These are phyloP conservation scores for Ladona fulva DNA, from an alignment of 1,140 invertebrate genomes.

Conservation along the genomic window DNA sequence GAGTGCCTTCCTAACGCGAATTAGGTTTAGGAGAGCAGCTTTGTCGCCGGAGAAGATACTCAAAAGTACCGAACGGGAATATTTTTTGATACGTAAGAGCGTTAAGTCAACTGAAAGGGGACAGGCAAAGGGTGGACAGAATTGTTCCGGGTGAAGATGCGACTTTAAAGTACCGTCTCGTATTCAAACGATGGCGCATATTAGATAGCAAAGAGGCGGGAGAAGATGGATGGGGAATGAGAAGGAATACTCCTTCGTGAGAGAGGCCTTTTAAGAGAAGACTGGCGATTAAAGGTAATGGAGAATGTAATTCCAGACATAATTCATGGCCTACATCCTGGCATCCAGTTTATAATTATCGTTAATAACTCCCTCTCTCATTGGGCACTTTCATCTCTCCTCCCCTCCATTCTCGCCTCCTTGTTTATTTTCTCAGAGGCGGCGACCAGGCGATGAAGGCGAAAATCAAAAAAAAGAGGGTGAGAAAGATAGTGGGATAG, in stretches of 20 bases:
- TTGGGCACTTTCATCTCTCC: background rate
- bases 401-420: background rate
- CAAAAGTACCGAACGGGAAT: no score
- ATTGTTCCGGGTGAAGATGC: no score
- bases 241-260: background rate
- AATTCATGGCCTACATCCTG: background rate
- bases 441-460: background rate
- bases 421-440: background rate
- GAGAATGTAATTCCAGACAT: constrained; percentile 9
- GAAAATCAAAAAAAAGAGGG: background rate
- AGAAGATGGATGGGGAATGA: no score
- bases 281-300: background rate
- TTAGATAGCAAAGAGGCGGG: no score
- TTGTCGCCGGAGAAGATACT: no score
- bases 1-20: no score
- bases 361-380: constrained; percentile 2
- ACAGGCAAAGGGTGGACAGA: no score
- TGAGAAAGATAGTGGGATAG: background rate
- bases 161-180: no score
- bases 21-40: no score
- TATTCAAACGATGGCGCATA: no score
- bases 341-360: background rate
- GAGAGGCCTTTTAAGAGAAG: background rate
- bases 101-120: no score
- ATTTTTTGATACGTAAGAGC: no score